Conservation (phyloP, 2,888 invertebrate genomes). For the Cerceris rybyensis region DNA sequence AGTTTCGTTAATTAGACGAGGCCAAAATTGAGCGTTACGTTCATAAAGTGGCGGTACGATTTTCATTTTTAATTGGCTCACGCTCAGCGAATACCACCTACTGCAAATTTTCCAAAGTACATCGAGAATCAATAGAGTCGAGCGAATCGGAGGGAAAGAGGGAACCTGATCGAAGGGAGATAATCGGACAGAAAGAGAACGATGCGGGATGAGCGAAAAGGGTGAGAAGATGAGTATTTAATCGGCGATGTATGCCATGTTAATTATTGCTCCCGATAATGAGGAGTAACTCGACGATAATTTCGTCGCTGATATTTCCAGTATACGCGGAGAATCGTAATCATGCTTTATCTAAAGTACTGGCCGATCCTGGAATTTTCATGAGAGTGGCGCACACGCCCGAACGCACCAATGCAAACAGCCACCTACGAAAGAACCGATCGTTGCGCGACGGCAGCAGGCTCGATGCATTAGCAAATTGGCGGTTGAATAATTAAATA, state of each 20-base stretch:
- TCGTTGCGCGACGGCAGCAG: not conserved
- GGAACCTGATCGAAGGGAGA: not conserved
- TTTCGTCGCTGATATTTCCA: conserved; percentile 15
- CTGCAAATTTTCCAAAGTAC: too few species aligned
- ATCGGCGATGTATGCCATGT: conserved; percentile 36
- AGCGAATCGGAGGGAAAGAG: too few species aligned
- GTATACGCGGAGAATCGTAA: conserved; percentile 35
- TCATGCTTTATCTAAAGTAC: conserved; percentile 42
- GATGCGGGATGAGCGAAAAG: not conserved
- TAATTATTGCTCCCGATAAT: conserved; percentile 47
- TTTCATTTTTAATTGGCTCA: too few species aligned
- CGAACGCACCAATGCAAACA: too few species aligned
- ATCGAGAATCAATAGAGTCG: too few species aligned
- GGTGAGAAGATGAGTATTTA: conserved; percentile 36
- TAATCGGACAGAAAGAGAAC: not conserved
- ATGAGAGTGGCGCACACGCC: conserved; percentile 12
- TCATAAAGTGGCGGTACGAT: too few species aligned
- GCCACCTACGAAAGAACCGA: not conserved
- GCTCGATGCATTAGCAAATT: conserved; percentile 50
- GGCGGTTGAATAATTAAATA: conserved; percentile 56
- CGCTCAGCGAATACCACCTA: too few species aligned
- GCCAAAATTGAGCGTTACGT: too few species aligned
- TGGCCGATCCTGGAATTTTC: conserved; percentile 39
- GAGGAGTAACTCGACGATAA: conserved; percentile 36
- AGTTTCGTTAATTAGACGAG: too few species aligned